Conservation (phyloP, 2,888 invertebrate genomes). For the Odontocerum albicorne region DNA sequence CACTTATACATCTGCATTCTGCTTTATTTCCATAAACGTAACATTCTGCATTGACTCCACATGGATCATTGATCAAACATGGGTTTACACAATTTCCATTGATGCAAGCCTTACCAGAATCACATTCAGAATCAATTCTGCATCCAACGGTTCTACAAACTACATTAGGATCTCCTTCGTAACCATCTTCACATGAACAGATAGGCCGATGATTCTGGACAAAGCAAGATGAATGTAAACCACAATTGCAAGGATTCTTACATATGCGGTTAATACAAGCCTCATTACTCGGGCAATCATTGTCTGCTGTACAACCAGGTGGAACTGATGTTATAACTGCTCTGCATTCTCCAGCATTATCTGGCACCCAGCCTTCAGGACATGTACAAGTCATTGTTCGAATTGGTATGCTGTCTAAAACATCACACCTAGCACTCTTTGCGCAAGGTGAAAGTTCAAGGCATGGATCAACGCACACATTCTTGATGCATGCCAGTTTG, state of each 20-base stretch:
- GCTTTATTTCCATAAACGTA: slow-evolving; percentile 71
- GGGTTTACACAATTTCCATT: slow-evolving; percentile 86
- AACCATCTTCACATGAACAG: slow-evolving; percentile 83
- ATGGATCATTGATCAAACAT: slow-evolving; percentile 77
- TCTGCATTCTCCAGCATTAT: slow-evolving; percentile 76
- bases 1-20: slow-evolving; percentile 78
- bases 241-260: slow-evolving; percentile 86
- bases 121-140: slow-evolving; percentile 80
- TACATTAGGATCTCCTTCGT: slow-evolving; percentile 83
- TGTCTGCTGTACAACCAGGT: slow-evolving; percentile 76
- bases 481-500: slow-evolving; percentile 77
- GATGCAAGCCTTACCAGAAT: slow-evolving; percentile 78
- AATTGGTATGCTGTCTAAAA: slow-evolving; percentile 82
- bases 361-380: slow-evolving; percentile 81
- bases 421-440: slow-evolving; percentile 74
- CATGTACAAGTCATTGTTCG: slow-evolving; percentile 88
- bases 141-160: slow-evolving; percentile 82
- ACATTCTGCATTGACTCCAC: slow-evolving; percentile 83
- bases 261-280: slow-evolving; percentile 87
- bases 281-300: slow-evolving; percentile 76
- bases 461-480: slow-evolving; percentile 79
- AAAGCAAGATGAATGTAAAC: slow-evolving; percentile 78
- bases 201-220: slow-evolving; percentile 83
- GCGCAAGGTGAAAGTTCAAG: slow-evolving; percentile 74
- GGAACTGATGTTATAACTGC: slow-evolving; percentile 69